Evolutionary conservation across 1,140 invertebrate species (phyloP), one percentile per base, ranked within the genome.

Genomic region (Hormaphis cornu): DNA sequence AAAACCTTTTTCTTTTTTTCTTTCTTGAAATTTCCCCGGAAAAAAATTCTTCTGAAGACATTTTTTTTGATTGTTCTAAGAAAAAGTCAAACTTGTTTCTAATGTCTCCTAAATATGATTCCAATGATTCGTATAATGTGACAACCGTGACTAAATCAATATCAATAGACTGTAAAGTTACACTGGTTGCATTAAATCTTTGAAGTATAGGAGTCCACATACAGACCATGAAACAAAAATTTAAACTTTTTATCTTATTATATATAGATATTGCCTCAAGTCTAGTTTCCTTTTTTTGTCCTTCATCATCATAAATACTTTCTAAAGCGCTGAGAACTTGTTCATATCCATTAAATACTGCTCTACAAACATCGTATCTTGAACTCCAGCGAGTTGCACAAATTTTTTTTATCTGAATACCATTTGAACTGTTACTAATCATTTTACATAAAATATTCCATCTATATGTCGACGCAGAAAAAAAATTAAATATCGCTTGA

Each of bases 401-500:
- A 3, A 54, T 9, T 54, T 54, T 54, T 35, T 54, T 54, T 54
- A 54, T 54, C 30, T 35, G 7, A 33, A 54, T 22, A 54, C 52
- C 20, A 37, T 54, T 16, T 12, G 50, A 26, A 46, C 37, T 28
- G n/a, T 58, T 69, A 24, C 69, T 20, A 20, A 58, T 18, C 8
- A 33, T 35, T 33, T 69, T 22, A 44, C 20, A 69, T 12, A 75
- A 46, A 44, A 71, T 70, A 46, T 54, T 42, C 70, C 71, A 74
- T 70, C 73, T 70, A 20, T 73, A 35, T 66, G 71, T 73, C 46
- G 72, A 73, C 24, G 70, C 70, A 69, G 72, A 73, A 53, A 75
- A 76, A 70, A 74, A 74, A 48, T 28, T 71, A 26, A 72, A 76
- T 22, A 73, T 18, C 50, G 48, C 22, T 71, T 76, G 72, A 26